Evolutionary conservation across 2,113 vertebrate genomes (phyloP).

Genomic region (Syrrhaptes paradoxus): DNA sequence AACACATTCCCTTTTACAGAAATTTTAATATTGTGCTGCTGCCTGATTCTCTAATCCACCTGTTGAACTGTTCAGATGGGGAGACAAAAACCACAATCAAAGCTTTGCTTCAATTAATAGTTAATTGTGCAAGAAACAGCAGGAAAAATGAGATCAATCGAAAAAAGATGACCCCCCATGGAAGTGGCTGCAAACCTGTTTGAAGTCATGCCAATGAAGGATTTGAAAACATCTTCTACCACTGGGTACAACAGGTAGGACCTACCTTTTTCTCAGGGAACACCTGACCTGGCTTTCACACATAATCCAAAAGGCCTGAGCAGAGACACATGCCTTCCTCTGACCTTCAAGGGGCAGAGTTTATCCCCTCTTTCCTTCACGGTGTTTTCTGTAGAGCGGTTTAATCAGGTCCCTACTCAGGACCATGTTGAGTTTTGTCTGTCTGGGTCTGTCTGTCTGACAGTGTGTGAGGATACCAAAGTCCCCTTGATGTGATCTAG

Average conservation of each 20-base stretch:
- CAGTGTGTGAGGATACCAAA: conserved; percentile 3
- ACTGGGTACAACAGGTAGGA: not conserved
- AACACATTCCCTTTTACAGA: not conserved
- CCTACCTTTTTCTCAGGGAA: not conserved
- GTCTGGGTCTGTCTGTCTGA: not conserved
- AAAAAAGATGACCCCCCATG: not conserved
- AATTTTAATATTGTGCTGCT: not conserved
- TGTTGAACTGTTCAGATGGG: not conserved
- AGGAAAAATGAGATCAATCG: not conserved
- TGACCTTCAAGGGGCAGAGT: conserved; percentile 18
- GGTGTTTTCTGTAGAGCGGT: not conserved
- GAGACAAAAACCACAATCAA: not conserved
- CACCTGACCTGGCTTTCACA: not conserved
- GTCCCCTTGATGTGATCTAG: not conserved
- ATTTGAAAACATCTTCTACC: not conserved
- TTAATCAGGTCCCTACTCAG: conserved; percentile 9
- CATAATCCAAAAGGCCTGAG: not conserved
- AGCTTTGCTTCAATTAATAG: conserved; percentile 18
- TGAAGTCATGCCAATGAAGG: not conserved
- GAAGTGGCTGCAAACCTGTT: not conserved
- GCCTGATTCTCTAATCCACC: not conserved
- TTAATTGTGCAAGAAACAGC: conserved; percentile 11
- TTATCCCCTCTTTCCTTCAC: not conserved
- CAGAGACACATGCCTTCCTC: not conserved
- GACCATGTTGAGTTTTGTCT: not conserved